Conservation (phyloP, 2,888 invertebrate species). For the Zeuzera pyrina region DNA sequence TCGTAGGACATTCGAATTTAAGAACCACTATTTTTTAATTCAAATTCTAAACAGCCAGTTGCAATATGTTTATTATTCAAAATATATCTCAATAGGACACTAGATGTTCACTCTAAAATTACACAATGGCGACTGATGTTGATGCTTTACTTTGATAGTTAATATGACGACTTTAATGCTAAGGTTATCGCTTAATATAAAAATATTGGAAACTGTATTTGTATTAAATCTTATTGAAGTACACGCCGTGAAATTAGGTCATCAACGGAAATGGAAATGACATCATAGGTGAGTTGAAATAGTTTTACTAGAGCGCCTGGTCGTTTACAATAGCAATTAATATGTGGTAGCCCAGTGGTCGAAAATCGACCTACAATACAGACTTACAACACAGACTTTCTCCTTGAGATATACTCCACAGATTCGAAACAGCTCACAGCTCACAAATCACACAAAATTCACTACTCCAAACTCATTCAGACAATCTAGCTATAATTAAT, state of each 20-base stretch:
- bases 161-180: conserved; percentile 10
- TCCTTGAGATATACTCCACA: too few species aligned
- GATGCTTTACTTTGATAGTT: conserved; percentile 11
- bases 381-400: too few species aligned
- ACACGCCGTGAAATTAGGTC: conserved; percentile 13
- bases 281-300: conserved; percentile 1
- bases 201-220: conserved; percentile 9
- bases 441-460: too few species aligned
- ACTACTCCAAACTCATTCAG: too few species aligned
- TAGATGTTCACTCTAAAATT: conserved; percentile 24
- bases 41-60: not conserved
- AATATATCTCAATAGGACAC: conserved; percentile 2
- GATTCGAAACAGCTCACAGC: too few species aligned
- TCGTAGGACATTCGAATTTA: conserved; percentile 36
- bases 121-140: conserved; percentile 15
- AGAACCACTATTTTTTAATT: conserved; percentile 5
- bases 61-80: not conserved
- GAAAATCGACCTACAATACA: too few species aligned
- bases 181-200: conserved; percentile 22
- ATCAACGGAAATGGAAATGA: conserved; percentile 12
- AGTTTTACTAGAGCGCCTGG: too few species aligned
- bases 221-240: conserved; percentile 2
- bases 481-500: too few species aligned
- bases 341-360: too few species aligned
- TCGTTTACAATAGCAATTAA: too few species aligned